Evolutionary conservation across 2,797 vertebrate genomes (phyloP).

Genomic region (Argyrosomus regius): DNA sequence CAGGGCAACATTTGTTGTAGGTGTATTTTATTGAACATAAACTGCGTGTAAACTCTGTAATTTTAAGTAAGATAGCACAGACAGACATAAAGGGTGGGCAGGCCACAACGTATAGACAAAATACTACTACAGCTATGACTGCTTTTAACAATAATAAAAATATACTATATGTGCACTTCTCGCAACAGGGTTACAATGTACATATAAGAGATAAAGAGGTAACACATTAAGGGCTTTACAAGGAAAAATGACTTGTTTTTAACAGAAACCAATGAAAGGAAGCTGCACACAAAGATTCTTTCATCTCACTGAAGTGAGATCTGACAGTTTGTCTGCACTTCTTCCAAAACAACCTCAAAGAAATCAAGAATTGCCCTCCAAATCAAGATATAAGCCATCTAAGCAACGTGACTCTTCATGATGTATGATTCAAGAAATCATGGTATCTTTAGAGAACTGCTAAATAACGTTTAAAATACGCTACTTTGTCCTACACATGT

Average conservation of each 20-base stretch:
- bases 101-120: background rate
- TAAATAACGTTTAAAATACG: background rate
- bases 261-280: conserved; percentile 3
- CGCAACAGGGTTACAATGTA: background rate
- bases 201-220: background rate
- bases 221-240: background rate
- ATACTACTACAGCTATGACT: background rate
- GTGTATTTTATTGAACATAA: conserved; percentile 35
- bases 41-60: conserved; percentile 11
- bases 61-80: conserved; percentile 19
- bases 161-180: background rate
- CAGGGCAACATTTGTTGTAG: conserved; percentile 43
- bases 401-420: background rate
- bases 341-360: conserved; percentile 10
- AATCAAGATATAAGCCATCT: background rate
- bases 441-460: background rate
- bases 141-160: background rate
- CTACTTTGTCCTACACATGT: background rate
- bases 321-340: conserved; percentile 1
- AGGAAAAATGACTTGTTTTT: background rate
- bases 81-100: conserved; percentile 3
- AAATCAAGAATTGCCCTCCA: background rate
- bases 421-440: background rate
- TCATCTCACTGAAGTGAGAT: conserved; percentile 18
- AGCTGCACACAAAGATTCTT: conserved; percentile 4